Conservation (phyloP, 2,888 invertebrate genomes). For the Melitaea athalia region DNA sequence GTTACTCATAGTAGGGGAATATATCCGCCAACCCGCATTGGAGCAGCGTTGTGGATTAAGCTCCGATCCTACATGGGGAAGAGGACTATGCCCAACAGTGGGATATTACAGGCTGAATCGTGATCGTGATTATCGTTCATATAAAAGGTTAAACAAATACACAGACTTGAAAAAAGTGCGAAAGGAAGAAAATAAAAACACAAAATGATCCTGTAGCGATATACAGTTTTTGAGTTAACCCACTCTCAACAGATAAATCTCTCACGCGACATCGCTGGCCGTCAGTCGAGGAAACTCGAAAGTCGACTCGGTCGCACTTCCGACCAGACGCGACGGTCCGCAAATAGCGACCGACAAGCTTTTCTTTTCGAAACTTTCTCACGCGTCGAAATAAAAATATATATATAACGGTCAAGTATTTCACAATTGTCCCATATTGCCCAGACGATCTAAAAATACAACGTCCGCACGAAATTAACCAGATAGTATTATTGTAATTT, state of each 20-base stretch:
- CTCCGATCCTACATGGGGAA: too few species aligned
- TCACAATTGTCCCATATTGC: conserved; percentile 34
- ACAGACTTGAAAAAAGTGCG: too few species aligned
- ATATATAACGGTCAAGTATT: conserved; percentile 22
- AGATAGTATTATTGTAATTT: conserved; percentile 8
- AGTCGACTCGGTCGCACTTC: conserved; percentile 29
- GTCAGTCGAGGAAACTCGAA: conserved; percentile 27
- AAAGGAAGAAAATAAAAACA: too few species aligned
- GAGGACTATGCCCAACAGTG: too few species aligned
- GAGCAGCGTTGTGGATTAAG: too few species aligned
- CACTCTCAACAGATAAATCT: not conserved
- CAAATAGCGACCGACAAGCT: conserved; percentile 31
- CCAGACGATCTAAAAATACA: conserved; percentile 24
- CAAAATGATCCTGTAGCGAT: too few species aligned
- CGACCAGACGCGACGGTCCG: conserved; percentile 33
- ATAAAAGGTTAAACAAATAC: too few species aligned
- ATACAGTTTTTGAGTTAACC: too few species aligned
- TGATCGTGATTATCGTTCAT: too few species aligned
- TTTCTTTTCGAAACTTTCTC: conserved; percentile 33
- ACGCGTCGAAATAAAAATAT: conserved; percentile 26
- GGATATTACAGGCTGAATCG: too few species aligned
- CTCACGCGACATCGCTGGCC: not conserved
- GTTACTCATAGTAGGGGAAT: too few species aligned
- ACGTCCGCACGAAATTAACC: conserved; percentile 11
- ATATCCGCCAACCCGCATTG: too few species aligned